Conservation (phyloP, 2,888 invertebrate genomes). For the Drosophila siamana region DNA sequence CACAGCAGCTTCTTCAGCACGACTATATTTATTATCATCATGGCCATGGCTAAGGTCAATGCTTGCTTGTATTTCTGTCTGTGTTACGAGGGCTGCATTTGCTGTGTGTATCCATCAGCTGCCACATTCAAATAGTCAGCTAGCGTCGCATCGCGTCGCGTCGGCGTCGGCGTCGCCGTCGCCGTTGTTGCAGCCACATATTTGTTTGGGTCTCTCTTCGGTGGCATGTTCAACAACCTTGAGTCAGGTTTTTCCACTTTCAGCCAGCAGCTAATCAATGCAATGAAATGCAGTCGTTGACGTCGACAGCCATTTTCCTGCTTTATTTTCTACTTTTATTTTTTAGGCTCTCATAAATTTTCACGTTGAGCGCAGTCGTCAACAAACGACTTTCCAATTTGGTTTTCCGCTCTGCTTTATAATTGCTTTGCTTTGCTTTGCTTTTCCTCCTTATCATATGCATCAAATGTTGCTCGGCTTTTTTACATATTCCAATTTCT, state of each 20-base stretch:
- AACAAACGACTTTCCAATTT: conserved; percentile 73
- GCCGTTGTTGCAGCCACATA: conserved; percentile 57
- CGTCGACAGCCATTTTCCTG: conserved; percentile 67
- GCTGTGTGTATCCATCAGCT: conserved; percentile 75
- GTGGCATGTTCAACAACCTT: conserved; percentile 80
- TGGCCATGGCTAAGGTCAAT: conserved; percentile 73
- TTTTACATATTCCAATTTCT: conserved; percentile 40
- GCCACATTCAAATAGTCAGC: conserved; percentile 75
- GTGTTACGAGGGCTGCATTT: conserved; percentile 28
- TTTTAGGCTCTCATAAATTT: conserved; percentile 61
- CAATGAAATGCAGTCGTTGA: conserved; percentile 37
- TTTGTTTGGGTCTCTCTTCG: conserved; percentile 48
- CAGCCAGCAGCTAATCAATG: conserved; percentile 73
- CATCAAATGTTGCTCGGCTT: conserved; percentile 29
- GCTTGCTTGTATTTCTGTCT: conserved; percentile 37
- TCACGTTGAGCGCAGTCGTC: conserved; percentile 41
- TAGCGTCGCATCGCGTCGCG: conserved; percentile 21
- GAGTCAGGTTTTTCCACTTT: conserved; percentile 83
- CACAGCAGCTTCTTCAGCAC: conserved; percentile 37
- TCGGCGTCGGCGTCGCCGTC: conserved; percentile 32
- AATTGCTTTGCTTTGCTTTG: conserved; percentile 40
- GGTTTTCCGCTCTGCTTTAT: conserved; percentile 56
- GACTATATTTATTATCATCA: conserved; percentile 20
- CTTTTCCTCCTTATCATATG: conserved; percentile 44
- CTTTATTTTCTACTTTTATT: conserved; percentile 7